Evolutionary conservation across 2,113 vertebrate species (phyloP).

Genomic region (Tretioscincus oriximinensis): DNA sequence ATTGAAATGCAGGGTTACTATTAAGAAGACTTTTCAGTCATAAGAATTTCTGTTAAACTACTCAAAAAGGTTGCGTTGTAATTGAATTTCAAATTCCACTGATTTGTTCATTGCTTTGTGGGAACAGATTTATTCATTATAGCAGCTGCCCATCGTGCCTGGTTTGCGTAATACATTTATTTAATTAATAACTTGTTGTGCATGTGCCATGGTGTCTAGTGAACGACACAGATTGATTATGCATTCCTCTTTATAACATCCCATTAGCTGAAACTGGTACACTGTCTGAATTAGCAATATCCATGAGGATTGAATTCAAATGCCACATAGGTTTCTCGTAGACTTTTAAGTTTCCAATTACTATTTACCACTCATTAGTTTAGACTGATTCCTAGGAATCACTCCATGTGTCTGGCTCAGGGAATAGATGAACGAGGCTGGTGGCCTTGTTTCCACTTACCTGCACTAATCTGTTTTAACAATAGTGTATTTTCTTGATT

Average conservation of each 20-base stretch:
- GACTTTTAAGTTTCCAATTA: too few species aligned
- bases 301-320: not conserved
- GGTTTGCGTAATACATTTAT: conserved; percentile 8
- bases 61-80: not conserved
- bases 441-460: too few species aligned
- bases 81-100: conserved; percentile 20
- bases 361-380: too few species aligned
- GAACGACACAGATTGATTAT: conserved; percentile 24
- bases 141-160: not conserved
- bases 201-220: conserved; percentile 3
- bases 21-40: conserved; percentile 1
- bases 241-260: conserved; percentile 6
- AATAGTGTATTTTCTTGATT: too few species aligned
- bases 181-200: conserved; percentile 31
- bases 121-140: conserved; percentile 10
- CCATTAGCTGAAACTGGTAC: conserved; percentile 6
- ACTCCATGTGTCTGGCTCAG: too few species aligned
- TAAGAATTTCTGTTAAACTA: not conserved
- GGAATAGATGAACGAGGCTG: too few species aligned
- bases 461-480: too few species aligned
- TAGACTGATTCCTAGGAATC: too few species aligned
- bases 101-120: conserved; percentile 8
- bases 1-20: not conserved
- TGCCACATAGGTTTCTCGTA: too few species aligned
- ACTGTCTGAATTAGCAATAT: not conserved